Evolutionary conservation across 2,888 invertebrate species (phyloP).

Genomic region (Pristionchus maxplancki): DNA sequence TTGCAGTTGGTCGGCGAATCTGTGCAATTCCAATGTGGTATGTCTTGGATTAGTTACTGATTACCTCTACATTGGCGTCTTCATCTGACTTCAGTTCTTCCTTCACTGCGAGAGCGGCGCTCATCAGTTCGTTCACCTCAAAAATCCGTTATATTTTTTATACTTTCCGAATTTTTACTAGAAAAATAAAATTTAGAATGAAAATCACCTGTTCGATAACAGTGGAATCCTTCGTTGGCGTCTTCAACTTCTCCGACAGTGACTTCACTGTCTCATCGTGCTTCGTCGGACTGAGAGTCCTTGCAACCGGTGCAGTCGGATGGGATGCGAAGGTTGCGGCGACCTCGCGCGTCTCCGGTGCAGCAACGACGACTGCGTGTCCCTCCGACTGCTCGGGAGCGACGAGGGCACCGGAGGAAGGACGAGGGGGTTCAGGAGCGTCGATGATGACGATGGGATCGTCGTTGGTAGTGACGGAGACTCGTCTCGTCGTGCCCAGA

Average conservation of each 20-base stretch:
- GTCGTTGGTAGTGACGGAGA: constrained; percentile 27
- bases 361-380: neutral
- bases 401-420: neutral
- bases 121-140: constrained; percentile 60
- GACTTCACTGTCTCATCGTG: constrained; percentile 36
- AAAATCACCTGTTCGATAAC: constrained; percentile 14
- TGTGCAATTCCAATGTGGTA: too few species aligned
- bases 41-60: too few species aligned
- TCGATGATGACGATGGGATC: constrained; percentile 29
- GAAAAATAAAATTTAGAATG: too few species aligned
- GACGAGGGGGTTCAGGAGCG: neutral
- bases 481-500: neutral
- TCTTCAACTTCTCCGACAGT: constrained; percentile 36
- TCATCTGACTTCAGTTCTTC: constrained; percentile 65
- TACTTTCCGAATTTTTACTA: neutral
- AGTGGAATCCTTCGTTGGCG: constrained; percentile 36
- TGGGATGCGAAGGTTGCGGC: constrained; percentile 19
- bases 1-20: constrained; percentile 63
- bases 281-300: constrained; percentile 32
- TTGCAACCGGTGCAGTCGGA: neutral
- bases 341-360: constrained; percentile 36
- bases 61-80: constrained; percentile 61
- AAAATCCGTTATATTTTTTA: neutral
- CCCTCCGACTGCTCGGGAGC: constrained; percentile 9
- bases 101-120: constrained; percentile 64